A percentile compares a stretch with the other conserved stretches of the same genome.
These are phyloP conservation scores for Apodemus agrarius DNA, from an alignment of 2,797 vertebrate species.

Conservation along the genomic window DNA sequence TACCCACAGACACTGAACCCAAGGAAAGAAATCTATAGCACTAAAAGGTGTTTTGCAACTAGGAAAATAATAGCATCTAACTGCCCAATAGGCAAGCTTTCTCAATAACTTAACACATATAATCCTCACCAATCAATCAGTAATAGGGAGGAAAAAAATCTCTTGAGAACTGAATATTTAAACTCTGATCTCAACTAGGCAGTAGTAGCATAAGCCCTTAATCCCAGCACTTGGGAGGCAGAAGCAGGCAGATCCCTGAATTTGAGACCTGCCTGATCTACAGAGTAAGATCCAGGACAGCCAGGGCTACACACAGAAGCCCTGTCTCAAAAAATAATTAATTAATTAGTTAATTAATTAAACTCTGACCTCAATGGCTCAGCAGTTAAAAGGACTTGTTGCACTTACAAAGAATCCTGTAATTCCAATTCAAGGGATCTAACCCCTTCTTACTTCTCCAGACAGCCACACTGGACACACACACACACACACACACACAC, in stretches of 20 bases:
- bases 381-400: background rate
- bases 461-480: background rate
- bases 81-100: background rate
- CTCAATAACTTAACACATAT: background rate
- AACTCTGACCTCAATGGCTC: conserved; percentile 4
- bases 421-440: background rate
- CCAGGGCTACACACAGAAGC: background rate
- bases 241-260: background rate
- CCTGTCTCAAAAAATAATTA: background rate
- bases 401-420: background rate
- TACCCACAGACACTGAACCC: background rate
- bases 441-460: background rate
- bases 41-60: background rate
- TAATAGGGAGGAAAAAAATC: background rate
- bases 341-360: background rate
- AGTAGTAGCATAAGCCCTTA: background rate
- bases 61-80: conserved; percentile 26
- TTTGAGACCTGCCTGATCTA: background rate
- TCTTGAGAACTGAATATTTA: conserved; percentile 37
- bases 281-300: background rate
- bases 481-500: background rate
- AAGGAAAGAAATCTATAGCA: background rate
- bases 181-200: background rate
- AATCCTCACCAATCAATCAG: background rate
- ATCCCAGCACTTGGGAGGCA: background rate